A percentile compares a stretch with the other conserved stretches of the same genome.
These are phyloP conservation scores for Acanthopagrus latus DNA, from an alignment of 2,797 vertebrate genomes.

Conservation along the genomic window DNA sequence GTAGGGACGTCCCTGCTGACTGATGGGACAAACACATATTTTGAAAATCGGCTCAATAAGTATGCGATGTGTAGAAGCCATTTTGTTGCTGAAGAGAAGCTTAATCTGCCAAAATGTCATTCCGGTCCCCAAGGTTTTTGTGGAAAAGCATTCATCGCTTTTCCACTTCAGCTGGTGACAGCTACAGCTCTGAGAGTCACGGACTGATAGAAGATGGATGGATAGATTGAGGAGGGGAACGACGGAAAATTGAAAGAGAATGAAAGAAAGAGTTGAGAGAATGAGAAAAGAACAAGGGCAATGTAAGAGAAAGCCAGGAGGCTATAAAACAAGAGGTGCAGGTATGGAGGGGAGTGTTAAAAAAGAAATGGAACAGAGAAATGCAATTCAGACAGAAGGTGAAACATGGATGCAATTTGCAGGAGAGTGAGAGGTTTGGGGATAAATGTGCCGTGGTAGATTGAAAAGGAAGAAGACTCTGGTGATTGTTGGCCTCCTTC, in stretches of 20 bases:
- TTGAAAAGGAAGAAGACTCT: constrained; percentile 45
- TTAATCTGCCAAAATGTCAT: constrained; percentile 21
- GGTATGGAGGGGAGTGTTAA: constrained; percentile 23
- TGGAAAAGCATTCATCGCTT: constrained; percentile 36
- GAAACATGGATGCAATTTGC: constrained; percentile 50
- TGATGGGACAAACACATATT: constrained; percentile 11
- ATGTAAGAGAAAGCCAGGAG: constrained; percentile 3
- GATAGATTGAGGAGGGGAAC: neutral
- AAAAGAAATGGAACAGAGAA: constrained; percentile 24
- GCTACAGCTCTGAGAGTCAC: constrained; percentile 28
- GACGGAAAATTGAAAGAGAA: neutral
- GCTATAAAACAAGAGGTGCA: constrained; percentile 24
- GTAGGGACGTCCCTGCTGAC: neutral
- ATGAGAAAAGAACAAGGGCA: neutral
- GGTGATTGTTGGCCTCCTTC: constrained; percentile 47
- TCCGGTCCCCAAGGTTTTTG: constrained; percentile 13
- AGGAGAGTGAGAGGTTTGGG: constrained; percentile 31
- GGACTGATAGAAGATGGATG: constrained; percentile 23
- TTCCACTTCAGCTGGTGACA: constrained; percentile 38
- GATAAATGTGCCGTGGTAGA: constrained; percentile 45
- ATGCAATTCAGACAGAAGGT: constrained; percentile 31
- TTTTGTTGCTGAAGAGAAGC: constrained; percentile 15
- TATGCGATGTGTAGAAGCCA: neutral
- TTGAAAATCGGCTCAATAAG: constrained; percentile 23
- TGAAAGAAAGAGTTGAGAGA: neutral